Evolutionary conservation across 2,888 invertebrate species (phyloP).

Genomic region (Thumatha senex): DNA sequence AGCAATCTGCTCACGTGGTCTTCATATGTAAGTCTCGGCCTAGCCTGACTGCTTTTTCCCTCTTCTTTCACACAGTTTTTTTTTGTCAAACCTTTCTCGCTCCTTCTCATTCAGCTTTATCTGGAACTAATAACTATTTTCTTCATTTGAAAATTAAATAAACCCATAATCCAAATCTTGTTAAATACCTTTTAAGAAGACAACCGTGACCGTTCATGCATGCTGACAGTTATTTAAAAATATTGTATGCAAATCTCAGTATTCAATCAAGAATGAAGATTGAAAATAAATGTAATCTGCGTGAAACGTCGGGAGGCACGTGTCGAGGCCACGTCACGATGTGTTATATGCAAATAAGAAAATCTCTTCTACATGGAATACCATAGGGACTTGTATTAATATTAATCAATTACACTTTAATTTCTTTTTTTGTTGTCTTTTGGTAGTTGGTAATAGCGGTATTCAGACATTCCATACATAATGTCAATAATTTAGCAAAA

Average conservation of each 20-base stretch:
- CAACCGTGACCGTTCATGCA: constrained; percentile 9
- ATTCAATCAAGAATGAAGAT: constrained; percentile 55
- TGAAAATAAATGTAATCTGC: constrained; percentile 76
- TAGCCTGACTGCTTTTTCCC: too few relatives aligned
- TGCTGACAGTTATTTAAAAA: constrained; percentile 10
- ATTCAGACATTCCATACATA: too few relatives aligned
- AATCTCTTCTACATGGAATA: constrained; percentile 42
- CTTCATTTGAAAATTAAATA: too few relatives aligned
- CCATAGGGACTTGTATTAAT: constrained; percentile 34
- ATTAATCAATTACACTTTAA: constrained; percentile 14
- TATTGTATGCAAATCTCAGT: constrained; percentile 30
- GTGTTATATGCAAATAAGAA: constrained; percentile 56
- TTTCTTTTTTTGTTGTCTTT: background rate
- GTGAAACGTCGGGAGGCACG: constrained; percentile 58
- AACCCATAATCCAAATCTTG: background rate
- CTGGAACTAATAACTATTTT: too few relatives aligned
- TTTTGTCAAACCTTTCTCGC: too few relatives aligned
- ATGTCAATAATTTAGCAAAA: too few relatives aligned
- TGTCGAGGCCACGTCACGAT: constrained; percentile 40
- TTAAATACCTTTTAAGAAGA: constrained; percentile 4
- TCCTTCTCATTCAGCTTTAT: too few relatives aligned
- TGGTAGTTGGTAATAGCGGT: too few relatives aligned
- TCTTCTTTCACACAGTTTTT: too few relatives aligned
- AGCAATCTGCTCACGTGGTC: too few relatives aligned
- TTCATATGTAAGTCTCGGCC: too few relatives aligned